Base-by-base conservation (phyloP, 2,888 invertebrate genomes). In the Maniola hyperantus region DNA sequence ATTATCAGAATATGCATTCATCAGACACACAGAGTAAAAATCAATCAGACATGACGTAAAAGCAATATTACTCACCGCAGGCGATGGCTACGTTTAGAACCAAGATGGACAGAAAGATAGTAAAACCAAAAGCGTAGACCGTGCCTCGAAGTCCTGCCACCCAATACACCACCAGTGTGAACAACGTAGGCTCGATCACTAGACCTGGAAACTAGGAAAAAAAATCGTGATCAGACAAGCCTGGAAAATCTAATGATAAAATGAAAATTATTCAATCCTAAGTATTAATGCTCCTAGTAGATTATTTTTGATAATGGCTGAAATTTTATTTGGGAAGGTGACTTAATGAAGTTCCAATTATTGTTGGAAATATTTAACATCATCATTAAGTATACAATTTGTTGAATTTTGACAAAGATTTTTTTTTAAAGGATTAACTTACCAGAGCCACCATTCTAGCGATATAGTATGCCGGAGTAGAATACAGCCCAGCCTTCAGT, bases 21-120 rank as follows among this genome's bases (percentile, higher is more conserved):
- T n/a, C n/a, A n/a, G n/a, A n/a, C n/a, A n/a, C n/a, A n/a, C n/a
- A n/a, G n/a, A n/a, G n/a, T n/a, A n/a, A n/a, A n/a, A n/a, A n/a
- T n/a, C n/a, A n/a, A n/a, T n/a, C n/a, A 26, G 26, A 26, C 26
- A 26, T 11, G 50, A 18, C 11, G n/a, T 10, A 60, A 46, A 34
- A 13, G 55, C 84, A 5, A 6, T 65, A 42, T 55, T 39, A 68
- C 89, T 91, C 87, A 95, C 97, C 97, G 82, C 97, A 97, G 39
- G 97, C 96, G 48, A 96, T 95, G n/a, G 97, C 96, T 6, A 97
- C 96, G 80, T 97, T 97, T 87, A 97, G 95, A 55, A 97, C 97
- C 73, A 97, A 84, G 70, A 96, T 94, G n/a, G 96, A 92, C 20
- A 96, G 91, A 68, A 96, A 84, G 36, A 95, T 88, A 0, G 97